Conservation (phyloP, 2,113 vertebrate genomes). For the Gobius niger region DNA sequence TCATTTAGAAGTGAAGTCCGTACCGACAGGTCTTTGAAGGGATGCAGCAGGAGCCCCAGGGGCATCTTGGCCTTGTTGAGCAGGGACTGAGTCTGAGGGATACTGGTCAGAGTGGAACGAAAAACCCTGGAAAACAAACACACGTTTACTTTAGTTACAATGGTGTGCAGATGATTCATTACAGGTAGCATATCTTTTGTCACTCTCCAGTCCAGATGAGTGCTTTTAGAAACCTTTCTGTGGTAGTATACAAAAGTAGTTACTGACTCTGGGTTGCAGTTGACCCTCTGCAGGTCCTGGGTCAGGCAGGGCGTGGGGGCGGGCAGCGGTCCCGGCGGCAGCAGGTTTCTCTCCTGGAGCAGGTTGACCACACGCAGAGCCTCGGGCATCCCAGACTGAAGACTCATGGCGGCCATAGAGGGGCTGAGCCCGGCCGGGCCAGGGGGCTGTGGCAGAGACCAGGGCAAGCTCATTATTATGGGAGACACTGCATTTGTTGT, state of each 20-base stretch:
- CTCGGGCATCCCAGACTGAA: constrained; percentile 85
- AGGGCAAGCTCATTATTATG: not conserved
- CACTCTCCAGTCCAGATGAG: too few relatives aligned
- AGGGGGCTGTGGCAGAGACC: constrained; percentile 72
- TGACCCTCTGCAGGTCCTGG: constrained; percentile 92
- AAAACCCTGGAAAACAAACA: constrained; percentile 82
- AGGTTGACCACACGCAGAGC: constrained; percentile 89
- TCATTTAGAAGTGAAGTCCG: constrained; percentile 9
- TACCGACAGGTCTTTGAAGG: constrained; percentile 98
- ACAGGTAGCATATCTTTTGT: too few relatives aligned
- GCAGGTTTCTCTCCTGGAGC: constrained; percentile 94
- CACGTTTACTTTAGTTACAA: not conserved
- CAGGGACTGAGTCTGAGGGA: constrained; percentile 96
- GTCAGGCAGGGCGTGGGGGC: constrained; percentile 89
- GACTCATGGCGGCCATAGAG: constrained; percentile 83
- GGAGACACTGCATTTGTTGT: too few relatives aligned
- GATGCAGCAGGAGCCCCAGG: constrained; percentile 93
- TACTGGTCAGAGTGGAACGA: constrained; percentile 90
- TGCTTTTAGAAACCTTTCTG: too few relatives aligned
- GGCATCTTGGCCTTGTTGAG: constrained; percentile 98
- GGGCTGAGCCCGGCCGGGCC: constrained; percentile 84
- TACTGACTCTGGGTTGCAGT: constrained; percentile 90
- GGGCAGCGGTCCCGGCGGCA: constrained; percentile 79
- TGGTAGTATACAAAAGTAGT: too few relatives aligned
- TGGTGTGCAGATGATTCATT: not conserved